These are phyloP conservation scores for Drosophila hamatofila DNA, from an alignment of 2,888 invertebrate genomes.

Conservation along the genomic window DNA sequence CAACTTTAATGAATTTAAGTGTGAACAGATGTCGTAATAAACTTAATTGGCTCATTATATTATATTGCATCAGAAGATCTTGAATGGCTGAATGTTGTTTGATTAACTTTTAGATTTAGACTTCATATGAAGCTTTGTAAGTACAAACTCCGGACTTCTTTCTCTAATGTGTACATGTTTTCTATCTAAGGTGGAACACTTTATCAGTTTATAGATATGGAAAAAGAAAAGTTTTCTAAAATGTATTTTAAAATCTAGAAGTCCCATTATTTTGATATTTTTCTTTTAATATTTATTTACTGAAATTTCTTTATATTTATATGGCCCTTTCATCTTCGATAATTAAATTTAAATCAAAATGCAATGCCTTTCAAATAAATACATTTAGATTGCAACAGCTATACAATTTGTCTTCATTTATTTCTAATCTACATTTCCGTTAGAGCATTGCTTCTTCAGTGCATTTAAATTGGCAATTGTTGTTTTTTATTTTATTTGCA, in stretches of 20 bases:
- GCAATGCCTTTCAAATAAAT: neutral
- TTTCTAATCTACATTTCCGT: neutral
- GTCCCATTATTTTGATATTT: too few species aligned
- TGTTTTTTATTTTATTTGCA: conserved; percentile 62
- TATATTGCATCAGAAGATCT: too few species aligned
- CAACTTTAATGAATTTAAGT: neutral
- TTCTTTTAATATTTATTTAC: neutral
- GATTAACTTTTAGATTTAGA: too few species aligned
- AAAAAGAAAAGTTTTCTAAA: too few species aligned
- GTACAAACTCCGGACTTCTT: too few species aligned
- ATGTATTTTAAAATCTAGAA: too few species aligned
- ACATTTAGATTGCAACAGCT: neutral
- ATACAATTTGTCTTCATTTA: neutral
- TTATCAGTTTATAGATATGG: too few species aligned
- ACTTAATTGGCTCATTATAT: too few species aligned
- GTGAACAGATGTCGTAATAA: neutral
- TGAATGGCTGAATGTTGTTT: too few species aligned
- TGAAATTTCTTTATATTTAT: neutral
- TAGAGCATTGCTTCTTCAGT: conserved; percentile 9
- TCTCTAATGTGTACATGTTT: too few species aligned
- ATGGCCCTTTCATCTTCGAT: neutral
- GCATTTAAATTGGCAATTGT: neutral
- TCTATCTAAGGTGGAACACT: too few species aligned
- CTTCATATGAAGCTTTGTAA: too few species aligned
- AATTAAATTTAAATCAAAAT: neutral